Conservation (phyloP, 2,888 invertebrate genomes). For the Parascotia fuliginaria region DNA sequence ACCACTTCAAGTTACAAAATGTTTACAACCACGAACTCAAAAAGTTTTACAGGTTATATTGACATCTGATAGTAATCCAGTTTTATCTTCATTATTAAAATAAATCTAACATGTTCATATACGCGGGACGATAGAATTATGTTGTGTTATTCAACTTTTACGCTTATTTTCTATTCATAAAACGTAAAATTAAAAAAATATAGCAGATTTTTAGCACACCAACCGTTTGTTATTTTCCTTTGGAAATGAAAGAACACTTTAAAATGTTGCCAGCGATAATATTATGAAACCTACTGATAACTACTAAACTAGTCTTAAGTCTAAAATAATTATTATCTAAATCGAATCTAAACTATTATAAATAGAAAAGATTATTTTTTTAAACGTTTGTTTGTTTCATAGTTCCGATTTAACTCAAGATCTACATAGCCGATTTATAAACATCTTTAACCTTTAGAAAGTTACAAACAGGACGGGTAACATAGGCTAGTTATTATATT, state of each 20-base stretch:
- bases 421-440: no score
- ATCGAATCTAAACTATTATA: no score
- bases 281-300: slow-evolving; percentile 5
- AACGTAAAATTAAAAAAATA: slow-evolving; percentile 38
- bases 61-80: slow-evolving; percentile 71
- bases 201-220: slow-evolving; percentile 58
- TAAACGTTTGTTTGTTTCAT: no score
- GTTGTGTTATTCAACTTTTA: slow-evolving; percentile 20
- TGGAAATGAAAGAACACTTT: slow-evolving; percentile 71
- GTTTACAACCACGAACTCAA: slow-evolving; percentile 34
- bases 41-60: slow-evolving; percentile 74
- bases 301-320: no score
- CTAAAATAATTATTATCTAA: no score
- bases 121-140: slow-evolving; percentile 18
- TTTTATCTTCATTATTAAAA: slow-evolving; percentile 55
- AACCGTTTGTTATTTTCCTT: slow-evolving; percentile 73
- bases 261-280: slow-evolving; percentile 56
- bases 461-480: no score
- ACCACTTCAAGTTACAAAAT: slow-evolving; percentile 38
- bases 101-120: slow-evolving; percentile 52
- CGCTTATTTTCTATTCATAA: slow-evolving; percentile 50
- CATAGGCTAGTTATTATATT: no score
- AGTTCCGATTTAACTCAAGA: no score
- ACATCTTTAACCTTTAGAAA: no score
- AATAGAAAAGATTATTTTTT: no score